These are phyloP conservation scores for Ceratosolen fusciceps DNA, from an alignment of 1,140 invertebrate species.

Conservation along the genomic window DNA sequence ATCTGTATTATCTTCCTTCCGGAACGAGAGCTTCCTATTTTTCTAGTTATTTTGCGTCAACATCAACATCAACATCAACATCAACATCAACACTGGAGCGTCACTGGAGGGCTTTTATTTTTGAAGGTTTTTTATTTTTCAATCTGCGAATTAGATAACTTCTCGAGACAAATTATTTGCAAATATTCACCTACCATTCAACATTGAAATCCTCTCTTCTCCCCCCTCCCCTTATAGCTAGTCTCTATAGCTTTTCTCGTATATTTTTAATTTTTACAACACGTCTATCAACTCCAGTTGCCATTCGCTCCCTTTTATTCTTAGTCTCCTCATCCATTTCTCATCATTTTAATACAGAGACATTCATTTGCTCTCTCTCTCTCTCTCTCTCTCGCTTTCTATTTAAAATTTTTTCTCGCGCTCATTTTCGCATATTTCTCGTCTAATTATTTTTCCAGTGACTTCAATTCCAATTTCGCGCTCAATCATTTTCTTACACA, in stretches of 20 bases:
- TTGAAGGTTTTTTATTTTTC: conserved; percentile 1
- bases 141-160: background rate
- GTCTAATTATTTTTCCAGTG: conserved; percentile 20
- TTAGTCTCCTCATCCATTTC: conserved; percentile 5
- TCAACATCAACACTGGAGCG: too few relatives aligned
- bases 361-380: conserved; percentile 13
- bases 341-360: conserved; percentile 5
- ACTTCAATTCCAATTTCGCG: background rate
- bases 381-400: background rate
- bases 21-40: too few relatives aligned
- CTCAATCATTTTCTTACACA: conserved; percentile 10
- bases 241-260: background rate
- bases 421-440: background rate
- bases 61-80: too few relatives aligned
- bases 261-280: conserved; percentile 23
- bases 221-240: too few relatives aligned
- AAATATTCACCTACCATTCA: background rate
- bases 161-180: background rate
- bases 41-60: too few relatives aligned
- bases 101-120: too few relatives aligned
- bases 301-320: background rate
- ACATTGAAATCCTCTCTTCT: background rate
- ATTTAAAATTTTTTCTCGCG: background rate
- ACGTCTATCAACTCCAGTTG: background rate
- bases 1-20: too few relatives aligned